A percentile compares a stretch with the other conserved stretches of the same genome.
These are phyloP conservation scores for Notechis scutatus DNA, from an alignment of 2,113 vertebrate genomes.

Conservation along the genomic window DNA sequence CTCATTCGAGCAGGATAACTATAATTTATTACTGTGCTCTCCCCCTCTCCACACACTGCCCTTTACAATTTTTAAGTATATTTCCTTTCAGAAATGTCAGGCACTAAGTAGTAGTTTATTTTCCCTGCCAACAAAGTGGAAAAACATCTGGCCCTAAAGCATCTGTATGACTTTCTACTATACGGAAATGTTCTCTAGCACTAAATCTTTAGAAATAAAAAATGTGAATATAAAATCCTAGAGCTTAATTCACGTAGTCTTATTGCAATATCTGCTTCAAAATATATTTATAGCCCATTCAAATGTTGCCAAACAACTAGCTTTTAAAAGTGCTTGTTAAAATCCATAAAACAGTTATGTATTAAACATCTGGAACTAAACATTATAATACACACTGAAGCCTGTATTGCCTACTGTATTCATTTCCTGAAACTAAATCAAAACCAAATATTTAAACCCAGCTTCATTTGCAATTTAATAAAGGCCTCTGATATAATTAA, in stretches of 20 bases:
- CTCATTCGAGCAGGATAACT: not conserved
- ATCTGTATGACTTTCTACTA: constrained; percentile 10
- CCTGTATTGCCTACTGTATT: constrained; percentile 42
- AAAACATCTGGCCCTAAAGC: not conserved
- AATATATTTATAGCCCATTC: constrained; percentile 26
- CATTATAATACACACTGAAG: constrained; percentile 51
- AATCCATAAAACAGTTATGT: constrained; percentile 42
- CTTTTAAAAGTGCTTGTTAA: constrained; percentile 54
- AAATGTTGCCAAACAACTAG: constrained; percentile 49
- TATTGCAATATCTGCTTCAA: constrained; percentile 40
- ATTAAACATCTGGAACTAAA: constrained; percentile 56
- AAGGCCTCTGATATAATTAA: constrained; percentile 40
- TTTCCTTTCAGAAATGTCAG: not conserved
- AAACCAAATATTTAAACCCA: constrained; percentile 46
- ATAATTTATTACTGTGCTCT: not conserved
- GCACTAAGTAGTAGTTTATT: not conserved
- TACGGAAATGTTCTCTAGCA: constrained; percentile 17
- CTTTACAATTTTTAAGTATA: not conserved
- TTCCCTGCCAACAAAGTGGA: not conserved
- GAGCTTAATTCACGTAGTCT: constrained; percentile 48
- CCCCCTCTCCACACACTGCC: not conserved
- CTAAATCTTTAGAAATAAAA: constrained; percentile 26
- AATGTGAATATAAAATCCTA: constrained; percentile 41
- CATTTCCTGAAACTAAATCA: constrained; percentile 30
- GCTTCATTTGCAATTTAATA: constrained; percentile 42